Evolutionary conservation across 2,797 vertebrate genomes (phyloP), one percentile per base, ranked within the genome.

Genomic region (Kryptopterus vitreolus): DNA sequence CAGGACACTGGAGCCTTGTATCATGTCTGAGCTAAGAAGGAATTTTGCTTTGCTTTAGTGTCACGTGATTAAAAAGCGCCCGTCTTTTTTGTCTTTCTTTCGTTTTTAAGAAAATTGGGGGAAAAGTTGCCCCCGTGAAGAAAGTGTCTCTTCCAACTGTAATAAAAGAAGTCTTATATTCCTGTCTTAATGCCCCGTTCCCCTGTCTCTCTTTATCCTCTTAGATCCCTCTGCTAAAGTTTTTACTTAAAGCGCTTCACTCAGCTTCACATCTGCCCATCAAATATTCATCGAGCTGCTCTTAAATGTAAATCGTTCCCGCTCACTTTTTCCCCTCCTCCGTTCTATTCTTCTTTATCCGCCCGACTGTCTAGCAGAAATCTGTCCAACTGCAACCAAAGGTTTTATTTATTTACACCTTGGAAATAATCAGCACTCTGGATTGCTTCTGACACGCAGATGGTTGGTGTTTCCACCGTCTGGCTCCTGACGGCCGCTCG

Each of bases 251-350:
- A 79, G 58, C 84, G 85, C 82, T 84, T 69, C 52, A 70, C 65
- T 78, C 53, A 72, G 53, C 71, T n/a, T 61, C 81, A 18, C 75
- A 63, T 82, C 74, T 81, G 59, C 22, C 53, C 81, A 89, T 92
- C 74, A 88, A 90, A 88, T 88, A 89, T 90, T 91, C 79, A 90
- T 90, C 84, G 80, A 81, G 65, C 83, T 80, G 81, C 83, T 63
- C 88, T 88, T 85, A 84, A 78, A 80, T 81, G 76, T 70, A 83
- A 82, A 87, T 85, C 53, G 82, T 79, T 81, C 53, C 79, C 38
- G 78, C 81, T 57, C 73, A 43, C 58, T 79, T 75, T 53, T n/a
- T n/a, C n/a, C 29, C 29, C 65, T 79, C 26, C 35, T 15, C 24
- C 24, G 43, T 29, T 70, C 31, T 58, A 22, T 71, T 63, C 70